Evolutionary conservation across 2,113 vertebrate species (phyloP).

Genomic region (Oenanthe oenanthe): DNA sequence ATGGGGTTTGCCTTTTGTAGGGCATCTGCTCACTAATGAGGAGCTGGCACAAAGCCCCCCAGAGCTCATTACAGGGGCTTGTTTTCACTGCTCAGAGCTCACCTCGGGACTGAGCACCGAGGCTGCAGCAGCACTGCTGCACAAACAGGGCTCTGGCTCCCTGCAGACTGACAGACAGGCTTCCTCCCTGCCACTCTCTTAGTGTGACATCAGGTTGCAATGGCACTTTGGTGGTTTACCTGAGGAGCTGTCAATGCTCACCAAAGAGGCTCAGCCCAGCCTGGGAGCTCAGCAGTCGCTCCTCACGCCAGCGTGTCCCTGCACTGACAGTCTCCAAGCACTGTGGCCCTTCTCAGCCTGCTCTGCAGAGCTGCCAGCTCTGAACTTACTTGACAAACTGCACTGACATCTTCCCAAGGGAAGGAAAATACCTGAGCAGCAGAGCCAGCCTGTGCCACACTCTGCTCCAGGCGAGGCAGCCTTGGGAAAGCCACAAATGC

Average conservation of each 20-base stretch:
- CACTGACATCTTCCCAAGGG: accelerated
- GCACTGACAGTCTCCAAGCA: no score
- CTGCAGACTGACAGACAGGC: background rate
- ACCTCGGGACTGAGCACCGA: background rate
- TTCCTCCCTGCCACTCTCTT: background rate
- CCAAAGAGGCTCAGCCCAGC: accelerated
- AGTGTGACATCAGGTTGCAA: background rate
- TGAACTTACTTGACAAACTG: background rate
- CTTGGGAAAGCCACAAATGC: background rate
- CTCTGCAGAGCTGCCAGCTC: background rate
- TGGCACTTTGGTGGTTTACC: background rate
- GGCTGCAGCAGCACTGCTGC: background rate
- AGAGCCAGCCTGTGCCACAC: accelerated
- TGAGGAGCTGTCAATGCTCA: accelerated
- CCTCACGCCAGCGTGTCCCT: accelerated
- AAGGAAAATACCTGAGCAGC: background rate
- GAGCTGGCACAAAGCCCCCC: background rate
- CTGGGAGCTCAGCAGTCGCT: accelerated
- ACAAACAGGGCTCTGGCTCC: accelerated
- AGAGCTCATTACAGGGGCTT: background rate
- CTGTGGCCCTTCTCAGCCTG: background rate
- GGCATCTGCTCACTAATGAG: background rate
- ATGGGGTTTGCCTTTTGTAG: background rate
- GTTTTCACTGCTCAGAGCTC: background rate
- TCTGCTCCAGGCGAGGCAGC: background rate